Base-by-base conservation (phyloP, 2,888 invertebrate genomes). In the Pediacus dermestoides region DNA sequence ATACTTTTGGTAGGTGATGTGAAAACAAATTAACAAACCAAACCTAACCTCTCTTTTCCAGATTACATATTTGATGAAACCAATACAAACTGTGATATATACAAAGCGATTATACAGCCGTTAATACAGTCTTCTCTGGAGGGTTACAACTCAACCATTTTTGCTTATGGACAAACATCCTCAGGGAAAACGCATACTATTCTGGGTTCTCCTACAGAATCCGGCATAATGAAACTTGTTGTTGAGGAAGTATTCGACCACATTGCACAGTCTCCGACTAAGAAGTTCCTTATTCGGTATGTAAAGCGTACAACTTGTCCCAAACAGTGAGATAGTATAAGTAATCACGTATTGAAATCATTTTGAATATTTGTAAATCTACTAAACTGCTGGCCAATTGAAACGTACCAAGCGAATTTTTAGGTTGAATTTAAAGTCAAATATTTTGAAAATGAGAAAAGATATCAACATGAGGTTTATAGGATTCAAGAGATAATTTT, bases 121-220 rank as follows among this genome's bases (percentile, higher is more conserved):
- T 82, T 88, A 44, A 80, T 88, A 2, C 74, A 81, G 44, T 77
- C 83, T 0, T 79, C 82, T 1, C 72, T 85, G 8, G 75, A 78
- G 45, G 89, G 89, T 2, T 81, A 87, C 53, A 88, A 89, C 64
- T 90, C 88, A 1, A 92, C 92, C 0, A 82, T 93, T 48, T 89
- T 93, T 70, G 90, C 91, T 0, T 93, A 93, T 64, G 92, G 92
- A 4, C 92, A 92, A 67, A 92, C 91, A 2, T 86, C 89, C 1
- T 90, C 90, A 0, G 93, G 91, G 35, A 90, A 90, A 67, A 90
- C 90, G 0, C 82, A 82, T 55, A 89, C 88, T 0, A 87, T 90
- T 83, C 77, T 85, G 61, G 93, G 93, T 1, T 77, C 76, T 16
- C 68, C 74, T 0, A 55, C 68, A 0, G 78, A 81, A 22, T 81